Percentiles rank a stretch among this genome's conserved stretches.
phyloP scores from a whole-genome alignment of 2,113 vertebrate species.

The Sander vitreus region DNA sequence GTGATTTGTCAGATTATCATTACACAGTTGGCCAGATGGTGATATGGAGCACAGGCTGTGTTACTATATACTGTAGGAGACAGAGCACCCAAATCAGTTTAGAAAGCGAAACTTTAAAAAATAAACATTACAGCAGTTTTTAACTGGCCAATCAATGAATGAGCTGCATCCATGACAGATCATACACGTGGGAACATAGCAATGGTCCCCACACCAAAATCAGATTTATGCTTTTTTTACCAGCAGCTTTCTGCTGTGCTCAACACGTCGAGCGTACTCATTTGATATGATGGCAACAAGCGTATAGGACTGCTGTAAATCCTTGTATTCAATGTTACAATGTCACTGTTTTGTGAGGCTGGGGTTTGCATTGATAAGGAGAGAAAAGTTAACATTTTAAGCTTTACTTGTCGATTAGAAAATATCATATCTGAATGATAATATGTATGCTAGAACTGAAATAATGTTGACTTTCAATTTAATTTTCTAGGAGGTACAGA shows the following conservation, averaged over 20 bases:
- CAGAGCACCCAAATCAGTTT: not conserved
- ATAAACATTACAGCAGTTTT: not conserved
- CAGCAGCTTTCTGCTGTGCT: not conserved
- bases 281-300: not conserved
- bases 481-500: not conserved
- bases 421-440: not conserved
- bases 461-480: not conserved
- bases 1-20: conserved; percentile 15
- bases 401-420: not conserved
- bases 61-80: not conserved
- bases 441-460: not conserved
- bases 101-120: not conserved
- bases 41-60: conserved; percentile 9
- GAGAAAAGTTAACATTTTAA: not conserved
- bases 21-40: conserved; percentile 20
- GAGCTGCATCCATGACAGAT: not conserved
- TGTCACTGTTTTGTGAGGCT: not conserved
- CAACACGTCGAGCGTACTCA: not conserved
- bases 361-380: not conserved
- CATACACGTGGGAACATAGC: not conserved
- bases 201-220: not conserved
- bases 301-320: not conserved
- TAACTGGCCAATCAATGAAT: not conserved
- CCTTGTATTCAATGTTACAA: not conserved
- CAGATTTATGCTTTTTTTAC: not conserved